Conservation (phyloP, 2,888 invertebrate genomes). For the Rhamphomyia laevipes region DNA sequence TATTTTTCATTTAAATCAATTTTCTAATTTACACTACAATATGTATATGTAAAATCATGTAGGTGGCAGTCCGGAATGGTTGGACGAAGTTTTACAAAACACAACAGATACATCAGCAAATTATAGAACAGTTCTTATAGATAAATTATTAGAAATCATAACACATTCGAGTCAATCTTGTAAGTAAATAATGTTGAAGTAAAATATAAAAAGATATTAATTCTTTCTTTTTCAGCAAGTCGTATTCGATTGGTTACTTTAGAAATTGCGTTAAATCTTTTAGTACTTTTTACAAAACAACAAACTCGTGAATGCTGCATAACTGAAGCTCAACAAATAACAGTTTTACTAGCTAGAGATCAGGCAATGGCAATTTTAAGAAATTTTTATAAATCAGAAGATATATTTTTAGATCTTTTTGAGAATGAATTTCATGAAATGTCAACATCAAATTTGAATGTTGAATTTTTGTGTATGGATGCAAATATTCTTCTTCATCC, state of each 20-base stretch:
- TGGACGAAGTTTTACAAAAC: constrained; percentile 62
- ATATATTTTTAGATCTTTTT: constrained; percentile 96
- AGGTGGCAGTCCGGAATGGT: constrained; percentile 74
- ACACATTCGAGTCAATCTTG: constrained; percentile 76
- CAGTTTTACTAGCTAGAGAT: constrained; percentile 59
- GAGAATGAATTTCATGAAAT: constrained; percentile 96
- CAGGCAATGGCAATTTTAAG: constrained; percentile 74
- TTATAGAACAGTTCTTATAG: constrained; percentile 73
- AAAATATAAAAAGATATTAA: not conserved
- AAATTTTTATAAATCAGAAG: constrained; percentile 94
- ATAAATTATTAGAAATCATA: constrained; percentile 72
- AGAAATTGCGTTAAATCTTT: constrained; percentile 72
- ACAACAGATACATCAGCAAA: constrained; percentile 47
- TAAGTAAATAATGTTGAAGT: constrained; percentile 38
- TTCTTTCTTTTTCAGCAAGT: constrained; percentile 45
- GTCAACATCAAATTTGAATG: constrained; percentile 72
- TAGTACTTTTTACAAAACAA: constrained; percentile 51
- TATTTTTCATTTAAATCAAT: no score
- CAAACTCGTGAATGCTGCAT: constrained; percentile 26
- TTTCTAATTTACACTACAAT: no score
- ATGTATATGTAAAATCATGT: no score
- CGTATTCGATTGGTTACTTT: constrained; percentile 85
- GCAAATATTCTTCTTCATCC: constrained; percentile 89
- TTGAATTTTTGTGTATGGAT: constrained; percentile 95
- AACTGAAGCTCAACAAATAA: constrained; percentile 40